These are phyloP conservation scores for Stomatorhinus ivindoensis DNA, from an alignment of 2,113 vertebrate species.

Conservation along the genomic window DNA sequence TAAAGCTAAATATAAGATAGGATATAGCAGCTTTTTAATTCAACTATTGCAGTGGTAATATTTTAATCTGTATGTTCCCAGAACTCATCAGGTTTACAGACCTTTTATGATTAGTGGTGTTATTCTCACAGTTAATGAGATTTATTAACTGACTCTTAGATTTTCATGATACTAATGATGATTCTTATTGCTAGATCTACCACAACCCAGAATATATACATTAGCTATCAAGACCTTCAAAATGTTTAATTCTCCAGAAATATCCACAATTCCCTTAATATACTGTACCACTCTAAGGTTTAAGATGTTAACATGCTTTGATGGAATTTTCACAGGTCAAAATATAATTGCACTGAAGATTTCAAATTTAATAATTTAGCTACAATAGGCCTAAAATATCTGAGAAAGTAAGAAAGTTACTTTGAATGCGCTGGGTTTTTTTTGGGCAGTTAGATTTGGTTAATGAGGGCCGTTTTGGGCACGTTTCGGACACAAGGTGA, in stretches of 20 bases:
- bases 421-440: not conserved
- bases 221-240: constrained; percentile 34
- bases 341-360: constrained; percentile 36
- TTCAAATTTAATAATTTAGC: not conserved
- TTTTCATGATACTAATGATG: constrained; percentile 44
- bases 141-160: constrained; percentile 59
- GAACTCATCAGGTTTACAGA: not conserved
- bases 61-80: not conserved
- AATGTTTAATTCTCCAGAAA: constrained; percentile 36
- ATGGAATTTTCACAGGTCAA: constrained; percentile 16
- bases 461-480: not conserved
- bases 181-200: constrained; percentile 40
- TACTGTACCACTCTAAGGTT: constrained; percentile 28
- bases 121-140: constrained; percentile 59
- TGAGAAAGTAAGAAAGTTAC: not conserved
- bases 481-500: not conserved
- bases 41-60: not conserved
- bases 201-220: constrained; percentile 16
- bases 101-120: constrained; percentile 55
- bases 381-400: not conserved
- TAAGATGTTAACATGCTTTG: constrained; percentile 22
- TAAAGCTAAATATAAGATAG: not conserved
- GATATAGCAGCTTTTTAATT: not conserved
- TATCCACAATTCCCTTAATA: constrained; percentile 42
- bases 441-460: not conserved